Evolutionary conservation across 2,113 vertebrate genomes (phyloP).

Genomic region (Anolis carolinensis): DNA sequence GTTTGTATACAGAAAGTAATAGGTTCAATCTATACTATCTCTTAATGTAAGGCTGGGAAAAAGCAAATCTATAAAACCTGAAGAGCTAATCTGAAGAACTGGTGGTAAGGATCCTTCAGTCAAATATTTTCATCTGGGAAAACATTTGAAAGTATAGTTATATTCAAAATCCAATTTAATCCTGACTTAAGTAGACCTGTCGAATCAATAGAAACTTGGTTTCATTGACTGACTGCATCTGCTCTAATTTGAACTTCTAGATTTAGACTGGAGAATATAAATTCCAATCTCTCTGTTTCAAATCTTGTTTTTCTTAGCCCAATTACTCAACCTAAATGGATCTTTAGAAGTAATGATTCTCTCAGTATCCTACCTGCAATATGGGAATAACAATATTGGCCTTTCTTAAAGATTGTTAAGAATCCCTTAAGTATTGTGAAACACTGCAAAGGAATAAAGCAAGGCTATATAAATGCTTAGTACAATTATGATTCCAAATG

Average conservation of each 20-base stretch:
- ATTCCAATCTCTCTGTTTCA: constrained; percentile 38
- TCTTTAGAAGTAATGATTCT: neutral
- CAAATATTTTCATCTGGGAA: no score
- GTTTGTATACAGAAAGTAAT: neutral
- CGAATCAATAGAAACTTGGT: no score
- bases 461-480: neutral
- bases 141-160: neutral
- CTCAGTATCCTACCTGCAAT: neutral
- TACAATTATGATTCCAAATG: neutral
- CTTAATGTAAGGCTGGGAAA: neutral
- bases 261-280: neutral
- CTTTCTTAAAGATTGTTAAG: neutral
- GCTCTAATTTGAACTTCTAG: no score
- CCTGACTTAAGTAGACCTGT: no score
- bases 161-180: no score
- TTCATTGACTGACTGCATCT: no score
- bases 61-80: neutral
- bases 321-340: neutral
- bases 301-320: constrained; percentile 8
- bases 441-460: neutral
- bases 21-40: neutral
- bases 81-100: neutral
- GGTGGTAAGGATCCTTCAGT: no score
- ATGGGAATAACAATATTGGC: neutral
- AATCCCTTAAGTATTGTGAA: neutral